Base-by-base conservation (phyloP, 2,888 invertebrate species). In the Furcula furcula region DNA sequence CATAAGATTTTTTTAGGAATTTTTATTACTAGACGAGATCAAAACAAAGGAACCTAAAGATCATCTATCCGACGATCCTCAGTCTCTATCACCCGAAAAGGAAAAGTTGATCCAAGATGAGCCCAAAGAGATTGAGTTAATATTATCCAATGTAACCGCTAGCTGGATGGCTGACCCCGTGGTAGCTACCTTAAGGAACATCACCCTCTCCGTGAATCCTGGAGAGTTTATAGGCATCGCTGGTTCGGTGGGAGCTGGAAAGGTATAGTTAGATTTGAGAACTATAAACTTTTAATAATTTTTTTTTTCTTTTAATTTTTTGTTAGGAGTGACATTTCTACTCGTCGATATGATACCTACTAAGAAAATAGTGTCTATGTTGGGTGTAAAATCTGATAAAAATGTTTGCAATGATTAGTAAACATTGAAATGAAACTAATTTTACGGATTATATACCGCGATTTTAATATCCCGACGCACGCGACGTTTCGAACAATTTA, bases 221-320 rank as follows among this genome's bases (percentile, higher is more conserved):
- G 92, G 92, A 18, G 89, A 91, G 47, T 83, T 93, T 34, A 77
- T 94, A 27, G 93, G 93, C 1, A 78, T 95, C 1, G 92, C 94
- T 22, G 95, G 95, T 5, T 91, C 93, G 6, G 95, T 95, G 0
- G 95, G 95, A 9, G 79, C 93, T 1, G 95, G 95, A 30, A 95
- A 94, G 90, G 91, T 90, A 55, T 52, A 45, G 10, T n/a, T 7
- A 29, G 7, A n/a, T n/a, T n/a, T n/a, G n/a, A n/a, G n/a, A n/a
- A n/a, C n/a, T n/a, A n/a, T n/a, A n/a, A n/a, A n/a, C n/a, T n/a
- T n/a, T n/a, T n/a, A n/a, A n/a, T n/a, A n/a, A n/a, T n/a, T n/a
- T n/a, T n/a, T n/a, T n/a, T n/a, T n/a, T n/a, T n/a, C n/a, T n/a
- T n/a, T n/a, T n/a, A n/a, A n/a, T n/a, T n/a, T n/a, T n/a, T n/a